Evolutionary conservation across 2,797 vertebrate genomes (phyloP).

Genomic region (Spinibarbus caldwelli): DNA sequence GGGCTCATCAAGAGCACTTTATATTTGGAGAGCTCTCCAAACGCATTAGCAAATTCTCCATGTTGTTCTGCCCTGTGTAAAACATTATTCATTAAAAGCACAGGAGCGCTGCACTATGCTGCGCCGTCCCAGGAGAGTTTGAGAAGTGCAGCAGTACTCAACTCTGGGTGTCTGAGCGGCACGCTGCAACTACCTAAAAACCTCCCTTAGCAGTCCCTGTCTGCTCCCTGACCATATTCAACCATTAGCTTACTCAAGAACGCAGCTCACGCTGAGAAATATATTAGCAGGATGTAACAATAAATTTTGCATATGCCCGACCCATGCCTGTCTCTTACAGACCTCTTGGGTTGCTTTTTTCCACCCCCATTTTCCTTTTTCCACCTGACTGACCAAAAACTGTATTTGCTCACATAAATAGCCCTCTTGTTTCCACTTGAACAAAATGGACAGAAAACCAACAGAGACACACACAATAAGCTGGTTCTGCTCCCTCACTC

Average conservation of each 20-base stretch:
- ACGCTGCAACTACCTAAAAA: conserved; percentile 9
- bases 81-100: conserved; percentile 47
- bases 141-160: conserved; percentile 13
- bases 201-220: neutral
- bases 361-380: conserved; percentile 4
- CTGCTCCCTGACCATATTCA: neutral
- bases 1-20: conserved; percentile 46
- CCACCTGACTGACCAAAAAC: conserved; percentile 43
- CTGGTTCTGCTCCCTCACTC: neutral
- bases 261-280: conserved; percentile 11
- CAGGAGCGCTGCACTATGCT: neutral
- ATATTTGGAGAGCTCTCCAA: conserved; percentile 43
- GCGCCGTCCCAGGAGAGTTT: neutral
- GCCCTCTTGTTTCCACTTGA: conserved; percentile 28
- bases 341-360: conserved; percentile 24
- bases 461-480: neutral
- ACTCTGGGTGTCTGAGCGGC: neutral
- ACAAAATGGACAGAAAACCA: conserved; percentile 5
- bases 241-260: conserved; percentile 32
- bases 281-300: conserved; percentile 28
- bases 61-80: conserved; percentile 46
- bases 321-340: conserved; percentile 1
- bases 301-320: conserved; percentile 46
- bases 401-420: conserved; percentile 42
- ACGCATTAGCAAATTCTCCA: conserved; percentile 45